phyloP scores from a whole-genome alignment of 2,113 vertebrate genomes.

The Pseudolaguvia tuberculata region DNA sequence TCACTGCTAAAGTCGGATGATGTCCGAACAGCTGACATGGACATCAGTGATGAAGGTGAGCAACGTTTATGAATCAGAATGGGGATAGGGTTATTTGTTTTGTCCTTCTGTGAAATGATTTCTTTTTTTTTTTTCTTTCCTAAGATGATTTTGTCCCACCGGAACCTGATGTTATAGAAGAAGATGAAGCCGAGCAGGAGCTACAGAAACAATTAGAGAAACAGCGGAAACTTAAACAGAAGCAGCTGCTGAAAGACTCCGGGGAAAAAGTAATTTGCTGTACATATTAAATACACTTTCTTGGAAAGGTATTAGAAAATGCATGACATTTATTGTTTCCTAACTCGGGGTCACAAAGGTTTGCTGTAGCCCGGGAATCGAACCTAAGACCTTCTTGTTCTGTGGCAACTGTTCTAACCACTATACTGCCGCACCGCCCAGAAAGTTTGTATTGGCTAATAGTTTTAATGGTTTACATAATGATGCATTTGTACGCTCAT shows the following conservation, averaged over 20 bases:
- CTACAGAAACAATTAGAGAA: constrained; percentile 88
- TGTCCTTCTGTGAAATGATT: background rate
- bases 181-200: constrained; percentile 82
- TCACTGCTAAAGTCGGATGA: constrained; percentile 70
- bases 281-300: no score
- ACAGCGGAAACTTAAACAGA: constrained; percentile 76
- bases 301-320: no score
- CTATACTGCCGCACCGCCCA: no score
- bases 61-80: background rate
- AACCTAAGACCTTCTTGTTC: no score
- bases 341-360: no score
- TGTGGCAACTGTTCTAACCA: no score
- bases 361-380: no score
- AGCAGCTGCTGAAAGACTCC: constrained; percentile 76
- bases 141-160: constrained; percentile 59
- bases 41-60: constrained; percentile 79
- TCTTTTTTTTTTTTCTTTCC: background rate
- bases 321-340: no score
- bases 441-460: no score
- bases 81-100: background rate
- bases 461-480: no score
- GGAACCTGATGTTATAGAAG: constrained; percentile 69
- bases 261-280: constrained; percentile 71
- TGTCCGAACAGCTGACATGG: constrained; percentile 80
- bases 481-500: no score